These are phyloP conservation scores for Saccostrea echinata DNA, from an alignment of 1,140 invertebrate species.

Conservation along the genomic window DNA sequence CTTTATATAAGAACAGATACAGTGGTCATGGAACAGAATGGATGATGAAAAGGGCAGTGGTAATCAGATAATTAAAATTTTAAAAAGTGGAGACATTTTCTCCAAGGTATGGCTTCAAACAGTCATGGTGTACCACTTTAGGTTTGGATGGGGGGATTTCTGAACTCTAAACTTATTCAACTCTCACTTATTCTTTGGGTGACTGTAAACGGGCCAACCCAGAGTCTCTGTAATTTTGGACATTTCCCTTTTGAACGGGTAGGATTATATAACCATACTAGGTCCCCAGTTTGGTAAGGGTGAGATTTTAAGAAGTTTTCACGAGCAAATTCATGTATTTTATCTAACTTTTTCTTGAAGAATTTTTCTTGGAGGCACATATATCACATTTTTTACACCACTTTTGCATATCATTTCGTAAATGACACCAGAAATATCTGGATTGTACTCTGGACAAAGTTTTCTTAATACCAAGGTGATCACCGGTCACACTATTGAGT, in stretches of 20 bases:
- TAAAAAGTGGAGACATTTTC: neutral
- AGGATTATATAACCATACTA: conserved; percentile 44
- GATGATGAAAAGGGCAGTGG: no score
- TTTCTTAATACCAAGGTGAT: conserved; percentile 47
- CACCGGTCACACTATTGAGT: conserved; percentile 40
- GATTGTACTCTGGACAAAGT: conserved; percentile 36
- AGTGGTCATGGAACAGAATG: no score
- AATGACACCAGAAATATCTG: conserved; percentile 50
- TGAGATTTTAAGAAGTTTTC: neutral
- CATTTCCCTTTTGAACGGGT: conserved; percentile 13
- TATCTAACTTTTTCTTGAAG: neutral
- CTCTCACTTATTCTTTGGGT: conserved; percentile 36
- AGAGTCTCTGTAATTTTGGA: conserved; percentile 50
- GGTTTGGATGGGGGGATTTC: conserved; percentile 24
- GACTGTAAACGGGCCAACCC: conserved; percentile 46
- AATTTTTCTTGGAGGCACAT: conserved; percentile 39
- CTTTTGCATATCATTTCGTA: neutral
- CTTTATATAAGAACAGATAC: no score
- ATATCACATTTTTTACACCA: conserved; percentile 48
- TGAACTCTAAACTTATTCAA: conserved; percentile 48
- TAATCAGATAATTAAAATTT: neutral
- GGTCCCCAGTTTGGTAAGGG: conserved; percentile 6
- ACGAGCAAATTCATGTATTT: conserved; percentile 26
- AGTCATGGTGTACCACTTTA: conserved; percentile 45
- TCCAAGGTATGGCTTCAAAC: conserved; percentile 36